phyloP scores from a whole-genome alignment of 2,797 vertebrate genomes.

The Gadopsis bispinosus region DNA sequence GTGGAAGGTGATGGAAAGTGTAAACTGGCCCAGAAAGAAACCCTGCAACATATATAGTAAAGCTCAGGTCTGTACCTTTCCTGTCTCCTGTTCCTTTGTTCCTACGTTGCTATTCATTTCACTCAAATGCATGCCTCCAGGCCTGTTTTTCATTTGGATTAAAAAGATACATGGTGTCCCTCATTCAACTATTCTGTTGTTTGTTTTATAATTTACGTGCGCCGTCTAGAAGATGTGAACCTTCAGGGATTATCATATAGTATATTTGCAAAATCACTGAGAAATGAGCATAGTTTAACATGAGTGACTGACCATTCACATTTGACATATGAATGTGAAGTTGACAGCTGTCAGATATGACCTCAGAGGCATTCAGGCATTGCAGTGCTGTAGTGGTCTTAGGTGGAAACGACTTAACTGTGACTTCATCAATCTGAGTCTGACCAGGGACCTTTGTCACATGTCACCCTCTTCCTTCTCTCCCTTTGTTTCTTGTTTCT shows the following conservation, averaged over 20 bases:
- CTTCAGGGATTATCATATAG: background rate
- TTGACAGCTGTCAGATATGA: conserved; percentile 39
- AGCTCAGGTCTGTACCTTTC: conserved; percentile 7
- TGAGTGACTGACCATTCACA: background rate
- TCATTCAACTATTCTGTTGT: background rate
- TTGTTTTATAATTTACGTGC: background rate
- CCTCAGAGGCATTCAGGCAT: conserved; percentile 24
- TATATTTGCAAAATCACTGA: conserved; percentile 6
- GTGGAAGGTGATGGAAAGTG: conserved; percentile 5
- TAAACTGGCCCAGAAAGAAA: conserved; percentile 2
- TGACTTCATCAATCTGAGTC: conserved; percentile 30
- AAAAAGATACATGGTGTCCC: conserved; percentile 4
- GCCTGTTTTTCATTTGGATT: conserved; percentile 34
- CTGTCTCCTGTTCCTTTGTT: background rate
- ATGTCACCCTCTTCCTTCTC: conserved; percentile 5
- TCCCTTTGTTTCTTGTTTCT: background rate
- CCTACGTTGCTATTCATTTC: conserved; percentile 16
- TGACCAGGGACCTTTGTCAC: conserved; percentile 17
- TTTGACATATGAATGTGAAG: conserved; percentile 8
- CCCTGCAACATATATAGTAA: background rate
- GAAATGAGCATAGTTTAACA: conserved; percentile 4
- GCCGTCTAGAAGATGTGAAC: background rate
- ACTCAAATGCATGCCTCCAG: conserved; percentile 19
- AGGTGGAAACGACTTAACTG: background rate
- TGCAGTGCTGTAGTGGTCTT: background rate